A percentile compares a stretch with the other conserved stretches of the same genome.
Evolutionary conservation across 2,797 vertebrate species (phyloP).

Genomic region (Mus caroli): DNA sequence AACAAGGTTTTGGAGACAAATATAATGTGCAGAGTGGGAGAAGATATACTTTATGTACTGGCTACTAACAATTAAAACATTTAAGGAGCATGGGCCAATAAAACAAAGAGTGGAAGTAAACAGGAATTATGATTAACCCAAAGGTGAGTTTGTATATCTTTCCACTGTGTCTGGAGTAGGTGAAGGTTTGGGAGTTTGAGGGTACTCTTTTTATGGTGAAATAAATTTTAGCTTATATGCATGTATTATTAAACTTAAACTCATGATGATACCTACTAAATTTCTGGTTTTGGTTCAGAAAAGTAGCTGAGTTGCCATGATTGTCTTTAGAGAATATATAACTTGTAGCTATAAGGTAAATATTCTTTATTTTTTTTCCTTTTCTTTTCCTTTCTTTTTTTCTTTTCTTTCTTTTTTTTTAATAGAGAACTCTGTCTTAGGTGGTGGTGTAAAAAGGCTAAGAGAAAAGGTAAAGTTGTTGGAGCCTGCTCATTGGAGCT

Average conservation of each 20-base stretch:
- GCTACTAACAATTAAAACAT: background rate
- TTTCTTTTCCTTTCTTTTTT: too few relatives aligned
- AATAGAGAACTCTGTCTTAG: background rate
- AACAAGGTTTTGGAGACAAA: background rate
- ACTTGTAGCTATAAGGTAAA: background rate
- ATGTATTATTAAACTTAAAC: background rate
- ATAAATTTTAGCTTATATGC: background rate
- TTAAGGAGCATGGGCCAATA: background rate
- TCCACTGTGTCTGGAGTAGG: background rate
- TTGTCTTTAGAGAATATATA: background rate
- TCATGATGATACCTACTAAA: background rate
- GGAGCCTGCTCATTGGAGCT: background rate
- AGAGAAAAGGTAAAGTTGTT: background rate
- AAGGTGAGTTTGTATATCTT: background rate
- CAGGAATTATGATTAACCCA: background rate
- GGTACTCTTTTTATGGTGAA: background rate
- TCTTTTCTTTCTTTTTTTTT: too few relatives aligned
- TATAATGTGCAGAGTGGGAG: background rate
- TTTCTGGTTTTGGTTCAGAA: background rate
- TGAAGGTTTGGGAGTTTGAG: too few relatives aligned
- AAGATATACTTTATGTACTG: background rate
- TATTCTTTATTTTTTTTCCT: too few relatives aligned
- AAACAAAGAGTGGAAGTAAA: background rate
- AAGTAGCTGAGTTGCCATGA: background rate
- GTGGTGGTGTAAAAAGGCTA: background rate